Evolutionary conservation across 2,797 vertebrate genomes (phyloP).

Genomic region (Synaphobranchus kaupii): DNA sequence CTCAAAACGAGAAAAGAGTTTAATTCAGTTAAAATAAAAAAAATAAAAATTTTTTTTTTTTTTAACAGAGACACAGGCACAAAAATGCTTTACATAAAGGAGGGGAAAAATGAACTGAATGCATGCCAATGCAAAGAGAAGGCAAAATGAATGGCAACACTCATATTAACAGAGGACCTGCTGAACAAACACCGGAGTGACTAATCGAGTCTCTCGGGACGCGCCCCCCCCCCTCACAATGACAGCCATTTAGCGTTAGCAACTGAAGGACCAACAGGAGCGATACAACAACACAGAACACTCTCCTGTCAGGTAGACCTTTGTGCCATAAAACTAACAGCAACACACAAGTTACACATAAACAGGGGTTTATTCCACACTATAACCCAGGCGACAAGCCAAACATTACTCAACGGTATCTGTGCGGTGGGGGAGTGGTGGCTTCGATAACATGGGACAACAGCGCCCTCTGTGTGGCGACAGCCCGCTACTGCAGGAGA

Average conservation of each 20-base stretch:
- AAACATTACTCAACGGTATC: not conserved
- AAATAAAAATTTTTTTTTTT: not conserved
- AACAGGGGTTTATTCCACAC: not conserved
- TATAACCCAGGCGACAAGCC: conserved; percentile 20
- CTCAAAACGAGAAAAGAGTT: not conserved
- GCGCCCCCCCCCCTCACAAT: not conserved
- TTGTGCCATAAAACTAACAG: not conserved
- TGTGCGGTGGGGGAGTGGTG: not conserved
- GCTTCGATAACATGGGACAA: not conserved
- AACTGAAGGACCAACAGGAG: not conserved
- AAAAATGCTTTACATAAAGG: not conserved
- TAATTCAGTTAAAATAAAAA: too few species aligned
- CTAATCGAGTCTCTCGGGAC: not conserved
- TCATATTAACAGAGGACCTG: not conserved
- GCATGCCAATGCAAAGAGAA: not conserved
- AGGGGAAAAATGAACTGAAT: not conserved
- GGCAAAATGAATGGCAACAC: not conserved
- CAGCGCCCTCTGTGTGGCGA: conserved; percentile 20
- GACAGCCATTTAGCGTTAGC: not conserved
- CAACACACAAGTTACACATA: not conserved
- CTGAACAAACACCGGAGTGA: not conserved
- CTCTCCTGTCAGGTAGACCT: not conserved
- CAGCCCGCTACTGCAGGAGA: conserved; percentile 16
- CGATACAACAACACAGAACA: not conserved
- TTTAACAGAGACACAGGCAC: not conserved